phyloP scores from a whole-genome alignment of 2,888 invertebrate genomes.

The Drosophila nr. perissopoda region DNA sequence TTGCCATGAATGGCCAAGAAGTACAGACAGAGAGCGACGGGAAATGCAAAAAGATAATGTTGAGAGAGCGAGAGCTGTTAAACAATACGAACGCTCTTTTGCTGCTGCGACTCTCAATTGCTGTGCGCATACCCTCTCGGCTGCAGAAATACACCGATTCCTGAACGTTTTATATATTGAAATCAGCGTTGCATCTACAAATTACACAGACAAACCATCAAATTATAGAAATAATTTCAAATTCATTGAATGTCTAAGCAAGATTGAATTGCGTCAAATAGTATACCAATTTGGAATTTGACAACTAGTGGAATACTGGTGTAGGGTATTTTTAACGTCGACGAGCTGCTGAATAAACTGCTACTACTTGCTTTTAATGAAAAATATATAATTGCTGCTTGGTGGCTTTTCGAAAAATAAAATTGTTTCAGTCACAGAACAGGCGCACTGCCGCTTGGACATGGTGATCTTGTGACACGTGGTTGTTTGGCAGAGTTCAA shows the following conservation, averaged over 20 bases:
- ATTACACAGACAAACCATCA: background rate
- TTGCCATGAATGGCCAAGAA: conserved; percentile 33
- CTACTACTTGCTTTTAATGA: conserved; percentile 55
- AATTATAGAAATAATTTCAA: background rate
- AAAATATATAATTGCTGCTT: conserved; percentile 74
- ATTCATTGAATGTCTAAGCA: background rate
- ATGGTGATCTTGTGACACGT: conserved; percentile 15
- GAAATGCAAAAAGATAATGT: conserved; percentile 26
- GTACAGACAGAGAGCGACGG: conserved; percentile 23
- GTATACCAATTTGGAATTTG: background rate
- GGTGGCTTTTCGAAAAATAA: conserved; percentile 46
- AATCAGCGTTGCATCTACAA: background rate
- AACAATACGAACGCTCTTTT: conserved; percentile 38
- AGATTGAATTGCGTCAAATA: background rate
- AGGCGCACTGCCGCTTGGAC: conserved; percentile 53
- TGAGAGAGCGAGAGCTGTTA: conserved; percentile 17
- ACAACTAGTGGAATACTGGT: background rate
- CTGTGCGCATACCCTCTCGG: conserved; percentile 34
- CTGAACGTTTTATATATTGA: background rate
- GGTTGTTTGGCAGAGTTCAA: conserved; percentile 50
- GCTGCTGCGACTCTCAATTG: conserved; percentile 34
- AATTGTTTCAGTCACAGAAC: conserved; percentile 66
- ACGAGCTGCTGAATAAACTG: background rate
- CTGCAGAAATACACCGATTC: background rate
- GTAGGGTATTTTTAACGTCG: conserved; percentile 40